Conservation (phyloP, 2,888 invertebrate genomes). For the Acanthococcus lagerstroemiae region DNA sequence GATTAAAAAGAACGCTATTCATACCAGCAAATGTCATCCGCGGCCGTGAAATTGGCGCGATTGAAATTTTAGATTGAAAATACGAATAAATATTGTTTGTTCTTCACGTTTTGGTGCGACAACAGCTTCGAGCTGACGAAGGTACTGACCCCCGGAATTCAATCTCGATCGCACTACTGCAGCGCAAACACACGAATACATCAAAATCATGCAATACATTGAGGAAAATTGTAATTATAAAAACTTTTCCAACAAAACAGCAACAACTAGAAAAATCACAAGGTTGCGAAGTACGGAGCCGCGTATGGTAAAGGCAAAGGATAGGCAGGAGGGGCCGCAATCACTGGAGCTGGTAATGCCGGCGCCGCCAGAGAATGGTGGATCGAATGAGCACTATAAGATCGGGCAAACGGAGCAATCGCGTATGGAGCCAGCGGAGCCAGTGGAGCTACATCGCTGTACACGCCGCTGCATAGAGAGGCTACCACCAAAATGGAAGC, state of each 20-base stretch:
- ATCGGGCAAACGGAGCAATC: neutral
- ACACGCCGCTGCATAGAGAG: slow-evolving; percentile 41
- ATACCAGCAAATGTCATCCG: too few species aligned
- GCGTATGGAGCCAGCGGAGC: slow-evolving; percentile 45
- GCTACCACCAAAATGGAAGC: neutral
- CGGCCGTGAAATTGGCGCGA: too few species aligned
- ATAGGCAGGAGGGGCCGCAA: neutral
- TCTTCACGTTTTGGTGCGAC: too few species aligned
- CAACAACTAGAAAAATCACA: neutral
- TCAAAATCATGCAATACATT: too few species aligned
- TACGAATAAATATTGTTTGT: too few species aligned
- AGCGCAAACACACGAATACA: too few species aligned
- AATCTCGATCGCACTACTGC: too few species aligned
- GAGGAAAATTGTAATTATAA: neutral
- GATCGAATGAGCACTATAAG: neutral
- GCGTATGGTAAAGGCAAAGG: neutral
- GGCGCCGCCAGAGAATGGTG: neutral
- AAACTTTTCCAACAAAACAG: neutral
- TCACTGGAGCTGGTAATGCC: neutral
- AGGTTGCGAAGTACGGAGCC: neutral
- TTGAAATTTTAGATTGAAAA: too few species aligned
- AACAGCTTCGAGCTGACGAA: too few species aligned
- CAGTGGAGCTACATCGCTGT: slow-evolving; percentile 40
- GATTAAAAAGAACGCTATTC: too few species aligned
- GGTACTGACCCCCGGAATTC: too few species aligned